Conservation (phyloP, 1,140 invertebrate species). For the Macrostomum lignano region DNA sequence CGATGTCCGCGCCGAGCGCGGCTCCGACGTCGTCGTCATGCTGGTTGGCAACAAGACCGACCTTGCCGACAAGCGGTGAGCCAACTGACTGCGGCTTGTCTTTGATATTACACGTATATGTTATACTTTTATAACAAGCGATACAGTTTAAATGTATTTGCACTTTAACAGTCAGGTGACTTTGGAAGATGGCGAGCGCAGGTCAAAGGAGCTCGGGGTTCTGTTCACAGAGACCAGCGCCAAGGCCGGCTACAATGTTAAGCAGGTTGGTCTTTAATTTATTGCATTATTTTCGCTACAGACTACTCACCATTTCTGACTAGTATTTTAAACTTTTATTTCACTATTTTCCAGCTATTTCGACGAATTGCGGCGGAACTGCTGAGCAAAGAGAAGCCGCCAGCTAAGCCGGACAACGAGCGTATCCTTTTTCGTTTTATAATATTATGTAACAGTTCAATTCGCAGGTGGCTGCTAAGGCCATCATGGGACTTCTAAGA, state of each 20-base stretch:
- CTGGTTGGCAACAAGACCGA: conserved; percentile 97
- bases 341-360: conserved; percentile 43
- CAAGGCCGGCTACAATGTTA: conserved; percentile 97
- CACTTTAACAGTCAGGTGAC: conserved; percentile 40
- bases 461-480: no score
- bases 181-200: conserved; percentile 84
- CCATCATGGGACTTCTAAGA: no score
- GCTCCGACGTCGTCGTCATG: conserved; percentile 63
- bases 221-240: conserved; percentile 96
- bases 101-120: no score
- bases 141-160: neutral
- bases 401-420: conserved; percentile 23
- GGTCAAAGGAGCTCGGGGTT: conserved; percentile 91
- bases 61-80: conserved; percentile 70
- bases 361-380: conserved; percentile 81
- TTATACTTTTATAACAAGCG: no score
- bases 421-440: neutral
- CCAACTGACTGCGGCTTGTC: neutral
- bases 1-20: conserved; percentile 90
- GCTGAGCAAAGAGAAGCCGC: conserved; percentile 69
- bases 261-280: conserved; percentile 42
- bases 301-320: neutral
- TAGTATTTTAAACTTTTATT: neutral
- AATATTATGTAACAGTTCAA: no score
- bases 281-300: neutral